A percentile compares a stretch with the other conserved stretches of the same genome.
Conservation (phyloP, 2,797 vertebrate species). For the Siniperca obscura region DNA sequence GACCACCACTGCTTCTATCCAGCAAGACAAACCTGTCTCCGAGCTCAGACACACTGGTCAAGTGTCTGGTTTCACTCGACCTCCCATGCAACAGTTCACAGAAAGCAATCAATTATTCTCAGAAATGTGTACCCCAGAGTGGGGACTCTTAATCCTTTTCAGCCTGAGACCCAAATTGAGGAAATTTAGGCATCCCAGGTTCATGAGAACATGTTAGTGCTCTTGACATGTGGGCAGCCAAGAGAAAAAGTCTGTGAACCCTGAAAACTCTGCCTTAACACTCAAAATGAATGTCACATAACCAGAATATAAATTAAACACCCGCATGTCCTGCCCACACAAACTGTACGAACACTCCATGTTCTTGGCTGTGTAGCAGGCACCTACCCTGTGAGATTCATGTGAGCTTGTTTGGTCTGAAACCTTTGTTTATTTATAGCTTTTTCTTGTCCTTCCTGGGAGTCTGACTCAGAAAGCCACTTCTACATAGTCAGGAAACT, state of each 20-base stretch:
- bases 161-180: constrained; percentile 56
- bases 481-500: constrained; percentile 2
- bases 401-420: constrained; percentile 56
- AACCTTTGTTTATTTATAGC: constrained; percentile 60
- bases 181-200: constrained; percentile 49
- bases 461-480: constrained; percentile 43
- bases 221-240: constrained; percentile 42
- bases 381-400: constrained; percentile 58
- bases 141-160: constrained; percentile 64
- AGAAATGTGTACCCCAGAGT: constrained; percentile 57
- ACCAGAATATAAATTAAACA: constrained; percentile 3
- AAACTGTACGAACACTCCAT: constrained; percentile 36
- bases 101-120: constrained; percentile 75
- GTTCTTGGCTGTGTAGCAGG: constrained; percentile 44
- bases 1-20: background rate
- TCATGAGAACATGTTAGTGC: constrained; percentile 49
- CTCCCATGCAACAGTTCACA: constrained; percentile 57
- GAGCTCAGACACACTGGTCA: constrained; percentile 14
- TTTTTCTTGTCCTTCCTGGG: constrained; percentile 35
- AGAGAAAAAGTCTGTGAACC: background rate
- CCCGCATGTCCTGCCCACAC: constrained; percentile 22
- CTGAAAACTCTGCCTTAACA: background rate
- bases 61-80: constrained; percentile 55
- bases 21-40: constrained; percentile 2
- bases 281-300: constrained; percentile 9